phyloP scores from a whole-genome alignment of 2,888 invertebrate species.

The Osmoderma eremita region DNA sequence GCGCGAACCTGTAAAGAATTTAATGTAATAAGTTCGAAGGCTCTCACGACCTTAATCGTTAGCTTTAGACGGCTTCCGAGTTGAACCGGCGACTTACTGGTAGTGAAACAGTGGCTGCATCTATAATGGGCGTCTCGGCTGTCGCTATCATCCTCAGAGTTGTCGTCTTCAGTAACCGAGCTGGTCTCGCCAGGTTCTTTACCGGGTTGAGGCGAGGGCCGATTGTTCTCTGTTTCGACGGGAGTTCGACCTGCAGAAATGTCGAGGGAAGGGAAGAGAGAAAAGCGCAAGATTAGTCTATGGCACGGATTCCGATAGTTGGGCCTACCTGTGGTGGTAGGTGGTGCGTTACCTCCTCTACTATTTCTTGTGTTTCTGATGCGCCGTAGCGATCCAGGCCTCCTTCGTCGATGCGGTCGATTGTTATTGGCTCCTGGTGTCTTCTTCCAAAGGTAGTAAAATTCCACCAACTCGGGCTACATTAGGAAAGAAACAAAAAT shows the following conservation, averaged over 20 bases:
- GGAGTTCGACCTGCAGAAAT: conserved; percentile 52
- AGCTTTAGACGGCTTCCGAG: too few species aligned
- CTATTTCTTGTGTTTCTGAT: conserved; percentile 90
- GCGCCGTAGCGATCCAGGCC: conserved; percentile 86
- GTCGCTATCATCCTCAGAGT: conserved; percentile 95
- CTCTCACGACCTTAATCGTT: too few species aligned
- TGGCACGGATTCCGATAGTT: conserved; percentile 12
- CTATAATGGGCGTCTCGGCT: conserved; percentile 84
- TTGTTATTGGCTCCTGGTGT: conserved; percentile 97
- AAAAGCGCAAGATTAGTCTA: conserved; percentile 28
- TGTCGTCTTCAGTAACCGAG: conserved; percentile 86
- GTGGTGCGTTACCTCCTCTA: conserved; percentile 72
- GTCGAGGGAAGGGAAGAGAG: neutral
- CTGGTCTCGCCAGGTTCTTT: conserved; percentile 78
- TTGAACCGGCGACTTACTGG: too few species aligned
- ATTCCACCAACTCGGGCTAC: conserved; percentile 94
- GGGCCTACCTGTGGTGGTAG: conserved; percentile 50
- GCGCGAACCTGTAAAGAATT: conserved; percentile 67
- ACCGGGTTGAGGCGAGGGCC: conserved; percentile 73
- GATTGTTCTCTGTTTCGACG: conserved; percentile 62
- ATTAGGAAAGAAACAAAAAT: conserved; percentile 30
- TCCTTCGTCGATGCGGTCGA: conserved; percentile 89
- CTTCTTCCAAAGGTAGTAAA: conserved; percentile 99
- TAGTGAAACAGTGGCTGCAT: conserved; percentile 80
- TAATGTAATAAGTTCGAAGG: neutral